phyloP scores from a whole-genome alignment of 1,140 invertebrate genomes.

The Zaprionus davidi region DNA sequence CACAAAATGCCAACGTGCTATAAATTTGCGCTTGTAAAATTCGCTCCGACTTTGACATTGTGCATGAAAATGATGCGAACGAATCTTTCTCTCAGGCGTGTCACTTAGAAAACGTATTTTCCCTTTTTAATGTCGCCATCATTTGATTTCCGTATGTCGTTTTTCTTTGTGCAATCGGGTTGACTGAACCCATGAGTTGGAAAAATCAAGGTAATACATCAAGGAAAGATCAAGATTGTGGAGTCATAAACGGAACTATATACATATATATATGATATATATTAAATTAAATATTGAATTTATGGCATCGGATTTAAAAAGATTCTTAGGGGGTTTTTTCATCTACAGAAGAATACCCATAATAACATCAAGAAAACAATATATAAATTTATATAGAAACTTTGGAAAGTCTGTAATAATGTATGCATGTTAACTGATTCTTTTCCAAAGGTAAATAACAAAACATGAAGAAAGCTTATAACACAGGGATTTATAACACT shows the following conservation, averaged over 20 bases:
- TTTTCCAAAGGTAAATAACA: too few species aligned
- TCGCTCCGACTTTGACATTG: slow-evolving; percentile 54
- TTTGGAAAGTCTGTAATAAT: too few species aligned
- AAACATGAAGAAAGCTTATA: too few species aligned
- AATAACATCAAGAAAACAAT: too few species aligned
- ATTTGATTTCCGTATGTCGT: slow-evolving; percentile 63
- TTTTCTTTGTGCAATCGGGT: slow-evolving; percentile 67
- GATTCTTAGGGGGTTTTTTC: too few species aligned
- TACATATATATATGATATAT: neutral
- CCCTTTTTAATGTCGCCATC: slow-evolving; percentile 29
- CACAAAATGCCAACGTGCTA: slow-evolving; percentile 22
- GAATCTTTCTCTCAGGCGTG: slow-evolving; percentile 35
- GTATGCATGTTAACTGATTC: too few species aligned
- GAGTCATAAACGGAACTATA: neutral
- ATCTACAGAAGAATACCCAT: too few species aligned
- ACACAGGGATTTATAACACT: too few species aligned
- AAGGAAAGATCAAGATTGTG: slow-evolving; percentile 7
- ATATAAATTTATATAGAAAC: too few species aligned
- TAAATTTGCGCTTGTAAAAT: slow-evolving; percentile 40
- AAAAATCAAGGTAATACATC: neutral
- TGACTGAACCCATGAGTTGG: slow-evolving; percentile 57
- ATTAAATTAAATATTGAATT: too few species aligned
- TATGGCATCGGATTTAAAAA: too few species aligned
- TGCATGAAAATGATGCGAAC: slow-evolving; percentile 51
- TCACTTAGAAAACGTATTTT: slow-evolving; percentile 66